These are phyloP conservation scores for Paracentrotus lividus DNA, from an alignment of 53 echinoderm and acorn worm genomes.

Conservation along the genomic window DNA sequence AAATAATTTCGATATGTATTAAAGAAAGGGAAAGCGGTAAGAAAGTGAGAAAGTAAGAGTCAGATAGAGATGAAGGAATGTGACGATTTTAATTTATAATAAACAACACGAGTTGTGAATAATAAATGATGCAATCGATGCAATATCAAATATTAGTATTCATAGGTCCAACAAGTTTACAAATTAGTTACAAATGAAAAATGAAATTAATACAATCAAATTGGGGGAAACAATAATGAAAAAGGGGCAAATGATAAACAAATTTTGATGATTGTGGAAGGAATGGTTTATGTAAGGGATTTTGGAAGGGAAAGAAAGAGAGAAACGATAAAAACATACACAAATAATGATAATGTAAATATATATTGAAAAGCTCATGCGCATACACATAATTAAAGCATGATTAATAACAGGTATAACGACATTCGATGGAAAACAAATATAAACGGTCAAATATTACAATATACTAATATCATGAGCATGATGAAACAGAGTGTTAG, in stretches of 20 bases:
- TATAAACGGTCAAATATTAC: not conserved
- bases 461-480: too few relatives aligned
- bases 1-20: too few relatives aligned
- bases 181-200: too few relatives aligned
- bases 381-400: not conserved
- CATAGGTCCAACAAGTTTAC: too few relatives aligned
- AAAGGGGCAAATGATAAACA: not conserved
- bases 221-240: not conserved
- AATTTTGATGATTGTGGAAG: not conserved
- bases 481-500: too few relatives aligned
- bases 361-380: conserved; percentile 10
- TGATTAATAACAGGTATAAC: not conserved
- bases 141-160: not conserved
- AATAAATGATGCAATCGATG: not conserved
- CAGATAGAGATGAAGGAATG: not conserved
- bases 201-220: too few relatives aligned
- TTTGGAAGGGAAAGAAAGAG: not conserved
- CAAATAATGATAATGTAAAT: not conserved
- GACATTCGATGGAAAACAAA: not conserved
- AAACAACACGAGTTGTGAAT: not conserved
- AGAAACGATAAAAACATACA: not conserved
- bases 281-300: not conserved
- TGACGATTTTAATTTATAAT: too few relatives aligned
- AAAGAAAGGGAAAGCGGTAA: not conserved
- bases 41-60: not conserved